Conservation (phyloP, 2,888 invertebrate species). For the Ochropleura plecta region DNA sequence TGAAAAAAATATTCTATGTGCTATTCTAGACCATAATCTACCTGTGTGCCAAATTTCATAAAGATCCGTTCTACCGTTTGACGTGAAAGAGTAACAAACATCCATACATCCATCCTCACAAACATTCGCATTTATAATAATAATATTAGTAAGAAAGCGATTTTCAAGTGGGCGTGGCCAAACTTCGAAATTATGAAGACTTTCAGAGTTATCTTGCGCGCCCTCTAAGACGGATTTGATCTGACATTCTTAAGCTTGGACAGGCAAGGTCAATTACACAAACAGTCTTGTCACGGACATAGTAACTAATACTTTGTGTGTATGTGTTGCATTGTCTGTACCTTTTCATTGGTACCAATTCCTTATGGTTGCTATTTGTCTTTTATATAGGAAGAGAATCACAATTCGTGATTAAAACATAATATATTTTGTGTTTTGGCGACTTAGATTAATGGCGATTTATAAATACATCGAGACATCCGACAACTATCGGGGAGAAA, state of each 20-base stretch:
- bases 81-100: no score
- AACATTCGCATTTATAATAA: no score
- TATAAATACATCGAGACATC: not conserved
- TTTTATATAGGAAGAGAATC: not conserved
- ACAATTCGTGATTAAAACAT: not conserved
- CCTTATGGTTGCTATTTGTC: slow-evolving; percentile 27
- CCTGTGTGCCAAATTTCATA: no score
- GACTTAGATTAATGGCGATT: not conserved
- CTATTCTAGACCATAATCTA: no score
- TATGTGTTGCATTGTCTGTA: slow-evolving; percentile 30
- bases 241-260: slow-evolving; percentile 36
- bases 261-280: slow-evolving; percentile 42
- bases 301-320: slow-evolving; percentile 23
- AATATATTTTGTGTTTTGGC: not conserved
- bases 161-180: no score
- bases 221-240: slow-evolving; percentile 37
- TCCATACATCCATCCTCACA: no score
- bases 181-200: no score
- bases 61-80: no score
- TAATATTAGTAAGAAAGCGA: no score
- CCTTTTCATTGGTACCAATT: slow-evolving; percentile 23
- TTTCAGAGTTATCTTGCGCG: no score
- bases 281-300: slow-evolving; percentile 50
- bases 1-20: no score
- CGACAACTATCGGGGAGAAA: not conserved